Base-by-base conservation (phyloP, 2,888 invertebrate species). In the Cantharis rustica region DNA sequence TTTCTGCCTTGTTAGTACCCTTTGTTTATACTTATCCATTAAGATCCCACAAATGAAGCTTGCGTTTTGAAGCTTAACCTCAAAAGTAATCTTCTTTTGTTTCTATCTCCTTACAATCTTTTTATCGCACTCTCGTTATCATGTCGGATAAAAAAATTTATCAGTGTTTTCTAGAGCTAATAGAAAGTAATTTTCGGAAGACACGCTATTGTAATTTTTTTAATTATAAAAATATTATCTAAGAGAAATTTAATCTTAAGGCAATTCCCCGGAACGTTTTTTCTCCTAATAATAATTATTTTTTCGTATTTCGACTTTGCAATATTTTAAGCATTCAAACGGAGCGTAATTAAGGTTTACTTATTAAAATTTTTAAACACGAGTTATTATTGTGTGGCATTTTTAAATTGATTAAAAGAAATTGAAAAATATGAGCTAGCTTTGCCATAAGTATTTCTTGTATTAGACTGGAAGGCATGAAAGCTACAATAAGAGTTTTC, bases 1-100 rank as follows among this genome's bases (percentile, higher is more conserved):
- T 66, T 66, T 66, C 64, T 66, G 17, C 64, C 64, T 66, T 72
- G 71, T 76, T 76, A 72, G 69, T 76, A 64, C 69, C 69, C 62
- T 76, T 72, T 76, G 75, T 72, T 76, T 75, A 69, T 69, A 62
- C 75, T 76, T 66, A 66, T 66, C 64, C 72, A 76, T 75, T 75
- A 72, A 75, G 72, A 75, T 72, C 72, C 75, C 61, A 69, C 71
- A 72, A 75, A 75, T 70, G 75, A 31, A 70, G 75, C 61, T 69
- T 75, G 64, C 64, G 64, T 75, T 75, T 75, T 74, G 64, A 73
- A 71, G 70, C 70, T 75, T 75, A 75, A 66, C 69, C 62, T 17
- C 17, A 69, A 68, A 72, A 74, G 20, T 69, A 26, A 27, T 66
- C 20, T 69, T 68, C 68, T 73, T 20, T 26, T 71, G 63, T 73